Conservation (phyloP, 2,113 vertebrate species). For the Stercorarius parasiticus region DNA sequence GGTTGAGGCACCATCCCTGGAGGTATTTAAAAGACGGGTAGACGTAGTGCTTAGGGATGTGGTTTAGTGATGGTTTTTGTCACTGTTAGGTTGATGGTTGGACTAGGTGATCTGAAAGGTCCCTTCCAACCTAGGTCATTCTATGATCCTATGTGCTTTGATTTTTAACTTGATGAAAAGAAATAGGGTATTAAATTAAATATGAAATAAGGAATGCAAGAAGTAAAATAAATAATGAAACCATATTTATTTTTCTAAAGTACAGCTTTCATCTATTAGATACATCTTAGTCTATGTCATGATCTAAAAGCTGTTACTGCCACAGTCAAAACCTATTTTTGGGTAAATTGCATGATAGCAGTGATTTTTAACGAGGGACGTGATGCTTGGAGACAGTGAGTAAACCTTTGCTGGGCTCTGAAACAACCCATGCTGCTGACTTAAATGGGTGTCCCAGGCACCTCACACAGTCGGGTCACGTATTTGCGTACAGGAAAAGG, state of each 20-base stretch:
- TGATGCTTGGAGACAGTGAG: background rate
- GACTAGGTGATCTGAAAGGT: too few relatives aligned
- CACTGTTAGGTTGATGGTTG: too few relatives aligned
- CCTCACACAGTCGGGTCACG: rapidly evolving
- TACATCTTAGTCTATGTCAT: background rate
- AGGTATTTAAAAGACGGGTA: too few relatives aligned
- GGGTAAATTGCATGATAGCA: background rate
- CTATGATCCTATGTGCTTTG: background rate
- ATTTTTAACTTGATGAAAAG: background rate
- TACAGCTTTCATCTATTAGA: background rate
- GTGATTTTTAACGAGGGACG: background rate
- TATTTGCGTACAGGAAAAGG: background rate
- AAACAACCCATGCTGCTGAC: background rate
- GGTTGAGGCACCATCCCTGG: too few relatives aligned
- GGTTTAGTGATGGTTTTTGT: too few relatives aligned
- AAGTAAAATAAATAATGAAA: background rate
- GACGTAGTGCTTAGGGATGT: too few relatives aligned
- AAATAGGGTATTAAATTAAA: background rate
- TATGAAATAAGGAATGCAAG: background rate
- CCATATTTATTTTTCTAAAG: background rate
- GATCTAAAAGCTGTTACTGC: background rate
- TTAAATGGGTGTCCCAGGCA: background rate
- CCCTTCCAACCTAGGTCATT: too few relatives aligned
- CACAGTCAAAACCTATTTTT: background rate
- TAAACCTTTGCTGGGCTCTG: background rate